Evolutionary conservation across 2,888 invertebrate genomes (phyloP).

Genomic region (Mechanitis mazaeus): DNA sequence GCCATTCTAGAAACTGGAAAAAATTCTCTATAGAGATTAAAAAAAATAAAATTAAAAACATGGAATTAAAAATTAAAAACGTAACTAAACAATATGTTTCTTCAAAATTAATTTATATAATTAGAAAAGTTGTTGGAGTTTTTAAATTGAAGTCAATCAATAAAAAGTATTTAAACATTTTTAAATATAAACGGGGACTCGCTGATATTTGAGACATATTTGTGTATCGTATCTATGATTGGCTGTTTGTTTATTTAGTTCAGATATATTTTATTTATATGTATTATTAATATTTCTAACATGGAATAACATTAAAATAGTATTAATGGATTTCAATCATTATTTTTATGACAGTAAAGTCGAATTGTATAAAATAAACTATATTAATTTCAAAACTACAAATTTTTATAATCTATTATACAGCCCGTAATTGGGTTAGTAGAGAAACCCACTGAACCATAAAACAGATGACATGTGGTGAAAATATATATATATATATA

Average conservation of each 20-base stretch:
- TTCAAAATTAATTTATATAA: too few relatives aligned
- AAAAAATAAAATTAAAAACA: too few relatives aligned
- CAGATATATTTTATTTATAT: conserved; percentile 15
- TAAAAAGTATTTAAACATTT: too few relatives aligned
- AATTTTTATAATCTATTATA: conserved; percentile 20
- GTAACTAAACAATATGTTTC: too few relatives aligned
- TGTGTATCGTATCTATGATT: conserved; percentile 20
- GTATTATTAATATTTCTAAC: conserved; percentile 18
- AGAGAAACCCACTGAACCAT: conserved; percentile 16
- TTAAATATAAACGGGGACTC: conserved; percentile 1
- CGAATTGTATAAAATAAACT: not conserved
- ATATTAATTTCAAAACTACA: conserved; percentile 4
- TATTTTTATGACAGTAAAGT: not conserved
- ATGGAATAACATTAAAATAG: not conserved
- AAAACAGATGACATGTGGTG: conserved; percentile 4
- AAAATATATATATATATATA: not conserved
- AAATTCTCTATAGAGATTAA: too few relatives aligned
- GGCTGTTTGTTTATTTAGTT: conserved; percentile 20
- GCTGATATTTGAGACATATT: conserved; percentile 18
- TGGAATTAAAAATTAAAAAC: too few relatives aligned
- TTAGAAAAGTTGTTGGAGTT: too few relatives aligned
- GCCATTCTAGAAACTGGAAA: too few relatives aligned
- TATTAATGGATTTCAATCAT: not conserved
- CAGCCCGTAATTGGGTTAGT: conserved; percentile 17
- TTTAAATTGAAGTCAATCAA: too few relatives aligned